Base-by-base conservation (phyloP, 2,888 invertebrate genomes). In the Helobdella robusta region DNA sequence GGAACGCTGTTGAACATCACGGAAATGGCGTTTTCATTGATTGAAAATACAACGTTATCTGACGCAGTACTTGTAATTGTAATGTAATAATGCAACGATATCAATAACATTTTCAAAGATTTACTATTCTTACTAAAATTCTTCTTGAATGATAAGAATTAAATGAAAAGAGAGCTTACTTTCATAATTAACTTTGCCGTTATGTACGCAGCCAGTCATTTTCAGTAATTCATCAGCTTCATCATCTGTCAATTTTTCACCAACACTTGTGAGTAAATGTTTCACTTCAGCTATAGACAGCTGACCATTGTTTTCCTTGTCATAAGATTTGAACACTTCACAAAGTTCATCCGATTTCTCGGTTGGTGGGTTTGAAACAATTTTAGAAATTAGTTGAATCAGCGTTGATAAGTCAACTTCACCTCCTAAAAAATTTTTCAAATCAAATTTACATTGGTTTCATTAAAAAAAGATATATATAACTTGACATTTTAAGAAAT, bases 251-350 rank as follows among this genome's bases (percentile, higher is more conserved):
- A 71, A 63, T 46, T 69, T 71, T 46, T 71, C 71, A 4, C 70
- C 70, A 6, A 68, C 65, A n/a, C 68, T 69, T n/a, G 71, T 71
- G 64, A 71, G 46, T 15, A 71, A 59, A 34, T 71, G 70, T 20
- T 58, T 63, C 68, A 71, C 68, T 44, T 70, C 70, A 25, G 62
- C 35, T 23, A 67, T 61, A 5, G 66, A 56, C 32, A 71, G 64
- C 8, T 48, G 15, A 23, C 70, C 70, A n/a, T 64, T 35, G 23
- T 59, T 58, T 1, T 66, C 65, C 25, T 70, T 69, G 66, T 71
- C 71, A 59, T 70, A 71, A 32, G 68, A 64, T 5, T 61, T 30
- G 64, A 71, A 71, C 65, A 71, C 67, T 32, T 70, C 68, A 23
- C 44, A 32, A 28, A 70, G 25, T 34, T 69, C 70, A 30, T 70